Base-by-base conservation (phyloP, 2,113 vertebrate species). In the Carassius gibelio region DNA sequence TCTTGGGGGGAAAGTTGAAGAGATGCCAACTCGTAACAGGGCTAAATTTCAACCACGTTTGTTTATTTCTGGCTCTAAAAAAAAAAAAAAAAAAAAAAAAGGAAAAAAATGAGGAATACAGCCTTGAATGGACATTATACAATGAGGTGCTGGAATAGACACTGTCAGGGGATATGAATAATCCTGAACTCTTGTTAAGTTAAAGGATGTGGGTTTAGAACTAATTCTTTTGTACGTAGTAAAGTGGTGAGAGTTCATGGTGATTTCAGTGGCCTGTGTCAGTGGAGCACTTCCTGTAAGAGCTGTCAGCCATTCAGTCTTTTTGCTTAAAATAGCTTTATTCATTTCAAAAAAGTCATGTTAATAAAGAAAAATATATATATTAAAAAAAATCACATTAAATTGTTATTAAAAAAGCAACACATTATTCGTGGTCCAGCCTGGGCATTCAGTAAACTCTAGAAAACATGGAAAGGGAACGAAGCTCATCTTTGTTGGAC, bases 391-490 rank as follows among this genome's bases (percentile, higher is more conserved):
- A 48, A 48, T 87, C 62, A 76, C 64, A 82, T 26, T 61, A 50
- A 38, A 61, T 74, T 36, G 45, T 68, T 30, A 75, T 38, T 85
- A 62, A 81, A 42, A 81, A 87, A 84, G 11, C 45, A 69, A 83
- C 30, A 82, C 75, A 80, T 9, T 4, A 26, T 61, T 61, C 26
- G 15, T 75, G 36, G 38, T 87, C 52, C 52, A 14, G 36, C 19
- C 38, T 80, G 64, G 75, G 74, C 30, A 82, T 57, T 79, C 26
- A 95, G 95, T 95, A 94, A 96, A 95, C 95, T 42, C 93, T 94
- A 92, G 91, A 92, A 92, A 79, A 83, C 78, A 91, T 90, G 76
- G 42, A 62, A 10, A 36, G n/a, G 45, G 15, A 81, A 80, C 45
- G 4, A 19, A 78, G 75, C 45, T 57, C 21, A 48, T 11, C 45